phyloP scores from a whole-genome alignment of 2,797 vertebrate species.

The Gymnoscopelus braueri region DNA sequence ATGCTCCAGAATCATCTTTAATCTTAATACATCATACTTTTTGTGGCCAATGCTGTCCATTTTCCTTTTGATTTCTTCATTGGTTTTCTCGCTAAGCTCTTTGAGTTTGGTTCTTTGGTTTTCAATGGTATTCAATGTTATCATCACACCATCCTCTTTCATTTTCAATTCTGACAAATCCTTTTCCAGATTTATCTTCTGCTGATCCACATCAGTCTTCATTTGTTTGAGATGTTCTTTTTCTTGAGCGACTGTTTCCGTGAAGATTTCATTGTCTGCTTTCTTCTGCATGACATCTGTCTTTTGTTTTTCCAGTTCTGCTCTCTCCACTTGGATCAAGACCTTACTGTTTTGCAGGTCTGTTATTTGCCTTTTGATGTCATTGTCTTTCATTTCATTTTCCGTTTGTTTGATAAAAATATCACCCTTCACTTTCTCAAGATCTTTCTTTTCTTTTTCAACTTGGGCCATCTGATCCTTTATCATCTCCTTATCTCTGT shows the following conservation, averaged over 20 bases:
- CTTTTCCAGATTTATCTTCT: slow-evolving; percentile 10
- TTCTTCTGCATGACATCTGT: background rate
- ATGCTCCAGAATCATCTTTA: no score
- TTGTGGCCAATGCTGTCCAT: background rate
- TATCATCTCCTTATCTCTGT: slow-evolving; percentile 35
- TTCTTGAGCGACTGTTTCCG: background rate
- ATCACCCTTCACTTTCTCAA: background rate
- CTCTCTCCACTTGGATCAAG: background rate
- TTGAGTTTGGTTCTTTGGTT: background rate
- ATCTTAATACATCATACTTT: background rate
- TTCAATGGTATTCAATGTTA: background rate
- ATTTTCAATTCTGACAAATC: slow-evolving; percentile 1
- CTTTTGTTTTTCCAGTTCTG: background rate
- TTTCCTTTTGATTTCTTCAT: background rate
- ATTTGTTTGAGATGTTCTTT: slow-evolving; percentile 8
- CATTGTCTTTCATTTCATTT: slow-evolving; percentile 7
- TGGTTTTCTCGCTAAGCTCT: background rate
- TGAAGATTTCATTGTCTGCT: background rate
- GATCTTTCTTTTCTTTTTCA: background rate
- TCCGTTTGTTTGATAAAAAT: background rate
- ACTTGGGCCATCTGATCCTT: background rate
- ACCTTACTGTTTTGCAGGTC: background rate
- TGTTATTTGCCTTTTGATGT: background rate
- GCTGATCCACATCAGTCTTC: slow-evolving; percentile 11
- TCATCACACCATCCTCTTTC: slow-evolving; percentile 4